phyloP scores from a whole-genome alignment of 2,797 vertebrate species.

The Meda fulgida region DNA sequence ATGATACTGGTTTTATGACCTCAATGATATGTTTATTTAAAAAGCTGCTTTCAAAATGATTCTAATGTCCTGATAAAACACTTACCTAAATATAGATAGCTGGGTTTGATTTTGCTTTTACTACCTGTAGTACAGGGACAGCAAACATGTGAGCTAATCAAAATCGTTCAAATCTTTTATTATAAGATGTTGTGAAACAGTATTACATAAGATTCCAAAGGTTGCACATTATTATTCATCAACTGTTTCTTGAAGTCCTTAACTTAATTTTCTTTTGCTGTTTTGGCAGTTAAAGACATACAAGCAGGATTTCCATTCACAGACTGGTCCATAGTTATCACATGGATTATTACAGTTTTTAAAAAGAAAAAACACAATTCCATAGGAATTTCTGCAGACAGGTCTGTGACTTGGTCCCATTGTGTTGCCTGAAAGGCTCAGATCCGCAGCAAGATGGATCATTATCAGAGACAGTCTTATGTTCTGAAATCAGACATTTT shows the following conservation, averaged over 20 bases:
- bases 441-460: slow-evolving; percentile 43
- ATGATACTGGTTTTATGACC: not conserved
- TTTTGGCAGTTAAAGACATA: slow-evolving; percentile 51
- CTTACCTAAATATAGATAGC: not conserved
- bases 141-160: not conserved
- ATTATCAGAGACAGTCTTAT: slow-evolving; percentile 50
- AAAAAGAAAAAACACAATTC: slow-evolving; percentile 77
- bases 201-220: slow-evolving; percentile 38
- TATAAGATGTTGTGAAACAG: slow-evolving; percentile 29
- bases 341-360: slow-evolving; percentile 19
- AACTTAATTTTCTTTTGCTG: slow-evolving; percentile 28
- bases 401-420: slow-evolving; percentile 60
- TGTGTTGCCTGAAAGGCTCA: slow-evolving; percentile 54
- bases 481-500: slow-evolving; percentile 79
- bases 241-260: slow-evolving; percentile 39
- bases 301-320: slow-evolving; percentile 28
- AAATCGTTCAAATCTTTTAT: slow-evolving; percentile 37
- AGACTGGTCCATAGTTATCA: slow-evolving; percentile 26
- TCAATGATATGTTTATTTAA: not conserved
- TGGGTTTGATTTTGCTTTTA: not conserved
- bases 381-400: slow-evolving; percentile 89
- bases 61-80: not conserved
- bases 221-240: slow-evolving; percentile 35
- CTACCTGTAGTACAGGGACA: not conserved
- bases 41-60: not conserved